Conservation (phyloP, 2,888 invertebrate species). For the Protophormia terraenovae region DNA sequence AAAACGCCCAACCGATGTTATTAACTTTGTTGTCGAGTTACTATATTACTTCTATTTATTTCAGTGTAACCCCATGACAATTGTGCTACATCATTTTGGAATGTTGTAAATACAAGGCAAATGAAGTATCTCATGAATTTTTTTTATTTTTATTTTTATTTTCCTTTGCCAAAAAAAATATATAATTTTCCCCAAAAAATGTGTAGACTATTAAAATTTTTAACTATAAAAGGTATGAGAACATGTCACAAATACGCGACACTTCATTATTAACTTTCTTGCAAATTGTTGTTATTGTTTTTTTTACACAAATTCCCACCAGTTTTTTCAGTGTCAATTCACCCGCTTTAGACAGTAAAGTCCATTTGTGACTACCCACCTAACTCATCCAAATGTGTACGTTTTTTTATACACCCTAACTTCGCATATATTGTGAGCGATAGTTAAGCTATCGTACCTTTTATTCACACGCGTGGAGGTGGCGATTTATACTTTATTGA, state of each 20-base stretch:
- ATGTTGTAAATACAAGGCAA: not conserved
- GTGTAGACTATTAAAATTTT: not conserved
- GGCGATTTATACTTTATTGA: too few relatives aligned
- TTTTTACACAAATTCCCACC: not conserved
- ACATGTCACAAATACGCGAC: constrained; percentile 52
- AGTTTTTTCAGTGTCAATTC: too few relatives aligned
- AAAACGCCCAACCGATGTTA: too few relatives aligned
- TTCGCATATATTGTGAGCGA: too few relatives aligned
- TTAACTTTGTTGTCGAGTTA: not conserved
- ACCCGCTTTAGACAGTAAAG: too few relatives aligned
- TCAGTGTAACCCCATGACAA: constrained; percentile 17
- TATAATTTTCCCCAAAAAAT: not conserved
- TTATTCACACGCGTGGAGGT: too few relatives aligned
- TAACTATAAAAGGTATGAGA: not conserved
- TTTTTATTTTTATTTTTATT: not conserved
- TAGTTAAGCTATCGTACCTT: too few relatives aligned
- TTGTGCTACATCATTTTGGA: constrained; percentile 7
- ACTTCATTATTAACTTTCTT: constrained; percentile 55
- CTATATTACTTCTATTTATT: not conserved
- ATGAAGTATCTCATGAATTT: constrained; percentile 1
- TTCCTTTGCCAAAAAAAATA: constrained; percentile 11
- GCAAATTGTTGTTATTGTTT: not conserved
- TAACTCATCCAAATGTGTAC: too few relatives aligned
- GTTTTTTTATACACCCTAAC: too few relatives aligned
- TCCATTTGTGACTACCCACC: too few relatives aligned